phyloP scores from a whole-genome alignment of 1,140 invertebrate species.

The Aphis craccivora region DNA sequence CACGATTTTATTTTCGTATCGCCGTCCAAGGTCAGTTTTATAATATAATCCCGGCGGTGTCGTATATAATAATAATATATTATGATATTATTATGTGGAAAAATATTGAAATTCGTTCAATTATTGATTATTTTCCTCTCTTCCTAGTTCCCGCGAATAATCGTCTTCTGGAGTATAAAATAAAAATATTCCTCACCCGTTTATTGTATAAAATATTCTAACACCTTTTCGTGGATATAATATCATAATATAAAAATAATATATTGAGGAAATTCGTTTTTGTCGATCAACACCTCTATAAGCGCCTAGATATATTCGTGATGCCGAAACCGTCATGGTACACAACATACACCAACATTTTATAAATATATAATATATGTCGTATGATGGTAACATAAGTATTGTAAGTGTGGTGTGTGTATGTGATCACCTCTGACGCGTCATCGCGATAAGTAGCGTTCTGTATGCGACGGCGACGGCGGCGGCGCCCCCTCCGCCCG shows the following conservation, averaged over 20 bases:
- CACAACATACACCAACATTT: background rate
- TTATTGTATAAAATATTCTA: background rate
- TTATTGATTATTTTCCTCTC: constrained; percentile 13
- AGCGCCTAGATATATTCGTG: no score
- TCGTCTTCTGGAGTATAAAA: background rate
- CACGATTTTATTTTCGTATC: background rate
- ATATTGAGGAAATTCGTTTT: background rate
- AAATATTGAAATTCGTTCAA: background rate
- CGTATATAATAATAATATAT: background rate
- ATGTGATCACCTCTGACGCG: background rate
- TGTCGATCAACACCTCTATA: no score
- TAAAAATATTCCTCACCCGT: no score
- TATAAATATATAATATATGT: background rate
- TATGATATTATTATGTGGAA: background rate
- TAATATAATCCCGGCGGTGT: background rate
- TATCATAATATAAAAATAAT: background rate
- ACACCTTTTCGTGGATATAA: background rate
- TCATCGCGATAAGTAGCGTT: constrained; percentile 46
- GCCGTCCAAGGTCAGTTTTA: background rate
- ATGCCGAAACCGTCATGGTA: background rate
- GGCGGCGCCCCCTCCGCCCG: background rate
- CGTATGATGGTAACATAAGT: background rate
- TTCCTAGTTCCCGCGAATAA: background rate
- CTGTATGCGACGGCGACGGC: constrained; percentile 9
- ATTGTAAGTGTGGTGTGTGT: background rate